These are phyloP conservation scores for Carabus problematicus DNA, from an alignment of 2,888 invertebrate genomes.

Conservation along the genomic window DNA sequence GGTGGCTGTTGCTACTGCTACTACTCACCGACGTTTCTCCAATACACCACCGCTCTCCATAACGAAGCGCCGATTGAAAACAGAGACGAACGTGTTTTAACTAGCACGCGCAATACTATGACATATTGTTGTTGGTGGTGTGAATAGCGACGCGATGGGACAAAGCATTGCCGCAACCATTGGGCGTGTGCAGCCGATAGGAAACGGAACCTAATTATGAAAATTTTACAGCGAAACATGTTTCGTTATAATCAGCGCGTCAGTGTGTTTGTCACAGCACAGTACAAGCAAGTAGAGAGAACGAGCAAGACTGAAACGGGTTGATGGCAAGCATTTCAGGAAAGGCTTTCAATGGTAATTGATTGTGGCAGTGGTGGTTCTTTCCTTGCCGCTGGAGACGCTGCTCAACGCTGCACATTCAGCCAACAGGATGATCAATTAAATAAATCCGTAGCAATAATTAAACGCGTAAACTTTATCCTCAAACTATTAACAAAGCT, in stretches of 20 bases:
- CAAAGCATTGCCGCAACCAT: too few relatives aligned
- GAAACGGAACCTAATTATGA: slow-evolving; percentile 56
- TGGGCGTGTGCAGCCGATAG: too few relatives aligned
- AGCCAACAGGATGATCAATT: slow-evolving; percentile 50
- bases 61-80: too few relatives aligned
- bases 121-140: too few relatives aligned
- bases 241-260: slow-evolving; percentile 3
- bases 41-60: too few relatives aligned
- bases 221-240: slow-evolving; percentile 53
- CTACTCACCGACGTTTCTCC: too few relatives aligned
- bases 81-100: too few relatives aligned
- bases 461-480: slow-evolving; percentile 56
- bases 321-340: not conserved
- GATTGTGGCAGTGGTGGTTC: not conserved
- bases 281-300: too few relatives aligned
- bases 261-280: too few relatives aligned
- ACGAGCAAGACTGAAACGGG: not conserved
- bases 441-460: slow-evolving; percentile 56
- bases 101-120: too few relatives aligned
- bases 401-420: not conserved
- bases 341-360: slow-evolving; percentile 5
- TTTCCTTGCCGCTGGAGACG: not conserved
- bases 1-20: too few relatives aligned
- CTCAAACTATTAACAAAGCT: slow-evolving; percentile 57
- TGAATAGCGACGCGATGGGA: too few relatives aligned